phyloP scores from a whole-genome alignment of 2,797 vertebrate species.

The Phoxinus dragarum region DNA sequence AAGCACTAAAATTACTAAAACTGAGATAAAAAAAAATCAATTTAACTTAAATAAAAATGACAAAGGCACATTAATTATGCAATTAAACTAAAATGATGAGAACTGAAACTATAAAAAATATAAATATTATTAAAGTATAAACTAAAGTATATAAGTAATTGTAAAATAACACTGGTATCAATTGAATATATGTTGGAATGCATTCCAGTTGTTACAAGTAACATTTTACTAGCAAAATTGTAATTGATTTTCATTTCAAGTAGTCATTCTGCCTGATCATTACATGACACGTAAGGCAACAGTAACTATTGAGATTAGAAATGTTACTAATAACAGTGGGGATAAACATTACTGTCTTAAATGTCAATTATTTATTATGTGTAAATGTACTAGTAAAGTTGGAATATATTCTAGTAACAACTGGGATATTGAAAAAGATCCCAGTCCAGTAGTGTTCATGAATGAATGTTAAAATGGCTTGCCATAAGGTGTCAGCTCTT shows the following conservation, averaged over 20 bases:
- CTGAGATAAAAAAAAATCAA: neutral
- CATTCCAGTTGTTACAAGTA: neutral
- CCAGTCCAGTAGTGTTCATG: neutral
- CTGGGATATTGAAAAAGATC: neutral
- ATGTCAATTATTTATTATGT: neutral
- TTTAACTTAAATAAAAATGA: neutral
- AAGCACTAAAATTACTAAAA: neutral
- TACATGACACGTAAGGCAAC: neutral
- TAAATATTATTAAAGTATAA: neutral
- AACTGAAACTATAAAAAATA: neutral
- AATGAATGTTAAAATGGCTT: slow-evolving; percentile 5
- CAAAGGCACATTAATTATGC: neutral
- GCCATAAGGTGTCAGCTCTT: slow-evolving; percentile 14
- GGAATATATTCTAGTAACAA: neutral
- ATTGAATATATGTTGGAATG: neutral
- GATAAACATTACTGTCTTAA: neutral
- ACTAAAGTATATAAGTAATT: neutral
- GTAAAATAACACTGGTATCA: neutral
- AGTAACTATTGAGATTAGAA: neutral
- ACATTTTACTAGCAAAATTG: neutral
- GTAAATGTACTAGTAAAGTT: neutral
- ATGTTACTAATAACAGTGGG: neutral
- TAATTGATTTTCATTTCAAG: neutral
- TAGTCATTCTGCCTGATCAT: neutral
- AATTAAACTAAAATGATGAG: neutral